Evolutionary conservation across 2,113 vertebrate species (phyloP), one percentile per base, ranked within the genome.

Genomic region (Sphaerodactylus townsendi): DNA sequence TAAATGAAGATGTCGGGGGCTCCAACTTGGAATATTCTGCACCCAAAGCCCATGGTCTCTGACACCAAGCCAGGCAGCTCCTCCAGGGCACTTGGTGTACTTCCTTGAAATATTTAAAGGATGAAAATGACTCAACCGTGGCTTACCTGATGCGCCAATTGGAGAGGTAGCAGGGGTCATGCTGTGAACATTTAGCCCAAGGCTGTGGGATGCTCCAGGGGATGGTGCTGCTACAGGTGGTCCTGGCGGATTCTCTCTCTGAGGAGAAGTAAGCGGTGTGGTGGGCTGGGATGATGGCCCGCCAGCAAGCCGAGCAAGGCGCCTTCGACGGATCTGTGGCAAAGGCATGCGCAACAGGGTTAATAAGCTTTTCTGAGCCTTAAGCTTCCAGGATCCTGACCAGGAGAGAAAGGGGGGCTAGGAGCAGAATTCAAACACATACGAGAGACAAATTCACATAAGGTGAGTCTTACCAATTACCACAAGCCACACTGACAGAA

Each of bases 161-260:
- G 99, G 99, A 83, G 99, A 99, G 93, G 98, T 99, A 96, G 98
- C 98, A 87, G 98, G 99, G 87, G 98, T 99, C 94, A 98, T 97
- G 95, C 94, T 98, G 88, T 99, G 98, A 84, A 98, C 97, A 66
- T 86, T 97, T 50, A 99, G 96, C 77, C 98, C 98, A 83, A 99
- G 95, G 75, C 95, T 97, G 85, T 99, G 98, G 35, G 99, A 97
- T 62, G 97, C 96, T 88, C 96, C 96, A 28, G 97, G 95, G 90
- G 97, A 96, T 59, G 97, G 91, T 2, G 97, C 96, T 33, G 96
- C 96, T 65, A 96, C 95, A 9, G 98, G 96, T 75, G 98, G 97
- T 86, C 98, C 98, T 0, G 98, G 98, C 0, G 98, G 98, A 85
- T 96, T 99, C 94, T 99, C 99, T 93, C 99, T 96, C 95, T 99